Evolutionary conservation across 2,888 invertebrate genomes (phyloP).

Genomic region (Volucella inflata): DNA sequence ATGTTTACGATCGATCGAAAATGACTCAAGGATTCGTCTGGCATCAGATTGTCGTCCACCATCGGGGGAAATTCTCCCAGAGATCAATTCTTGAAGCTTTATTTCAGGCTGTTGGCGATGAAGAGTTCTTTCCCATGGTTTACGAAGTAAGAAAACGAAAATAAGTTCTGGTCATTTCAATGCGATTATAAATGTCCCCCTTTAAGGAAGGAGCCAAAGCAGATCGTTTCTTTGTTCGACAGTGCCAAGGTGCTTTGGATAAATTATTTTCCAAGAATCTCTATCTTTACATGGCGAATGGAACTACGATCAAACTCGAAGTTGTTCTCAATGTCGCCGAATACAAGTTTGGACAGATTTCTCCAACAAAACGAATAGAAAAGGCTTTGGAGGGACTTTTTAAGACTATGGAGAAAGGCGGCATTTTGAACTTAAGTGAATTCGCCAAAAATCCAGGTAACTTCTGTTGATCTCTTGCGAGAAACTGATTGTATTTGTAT

Average conservation of each 20-base stretch:
- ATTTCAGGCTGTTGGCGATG: conserved; percentile 78
- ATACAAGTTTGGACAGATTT: conserved; percentile 79
- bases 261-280: conserved; percentile 79
- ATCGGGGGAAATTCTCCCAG: conserved; percentile 77
- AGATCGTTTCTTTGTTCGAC: conserved; percentile 80
- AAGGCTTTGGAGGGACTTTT: conserved; percentile 77
- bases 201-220: conserved; percentile 77
- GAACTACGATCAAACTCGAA: conserved; percentile 76
- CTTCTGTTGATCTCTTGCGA: not conserved
- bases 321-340: conserved; percentile 79
- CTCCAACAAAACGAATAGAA: conserved; percentile 78
- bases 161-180: not conserved
- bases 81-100: conserved; percentile 78
- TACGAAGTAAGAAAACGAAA: conserved; percentile 77
- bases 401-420: conserved; percentile 77
- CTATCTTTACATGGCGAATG: conserved; percentile 77
- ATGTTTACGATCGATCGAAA: conserved; percentile 76
- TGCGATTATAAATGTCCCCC: not conserved
- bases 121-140: conserved; percentile 80
- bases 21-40: conserved; percentile 79
- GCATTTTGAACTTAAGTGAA: conserved; percentile 79
- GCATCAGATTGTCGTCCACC: conserved; percentile 80
- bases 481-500: not conserved
- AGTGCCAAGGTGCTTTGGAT: conserved; percentile 80
- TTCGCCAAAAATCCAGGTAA: conserved; percentile 77